A percentile compares a stretch with the other conserved stretches of the same genome.
These are phyloP conservation scores for Brachycybe producta DNA, from an alignment of 2,888 invertebrate genomes.

Conservation along the genomic window DNA sequence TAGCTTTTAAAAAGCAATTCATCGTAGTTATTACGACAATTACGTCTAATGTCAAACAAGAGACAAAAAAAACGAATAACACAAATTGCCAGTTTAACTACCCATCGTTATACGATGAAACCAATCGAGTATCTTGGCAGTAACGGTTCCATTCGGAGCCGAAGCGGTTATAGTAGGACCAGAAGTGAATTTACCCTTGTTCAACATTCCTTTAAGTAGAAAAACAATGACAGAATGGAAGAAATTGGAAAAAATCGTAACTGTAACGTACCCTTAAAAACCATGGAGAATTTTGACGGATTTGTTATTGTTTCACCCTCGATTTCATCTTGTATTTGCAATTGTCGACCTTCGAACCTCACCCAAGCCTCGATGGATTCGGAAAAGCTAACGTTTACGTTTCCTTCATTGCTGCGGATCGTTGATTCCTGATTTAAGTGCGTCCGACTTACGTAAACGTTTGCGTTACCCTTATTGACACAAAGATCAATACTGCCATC, in stretches of 20 bases:
- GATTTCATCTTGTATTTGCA: background rate
- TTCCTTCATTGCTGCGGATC: background rate
- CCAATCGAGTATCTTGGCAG: constrained; percentile 1
- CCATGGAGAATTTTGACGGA: background rate
- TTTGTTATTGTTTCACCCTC: background rate
- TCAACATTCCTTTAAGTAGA: constrained; percentile 3
- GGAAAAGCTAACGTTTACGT: background rate
- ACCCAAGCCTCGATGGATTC: background rate
- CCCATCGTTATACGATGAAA: background rate
- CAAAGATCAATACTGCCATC: constrained; percentile 15
- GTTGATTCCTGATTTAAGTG: background rate
- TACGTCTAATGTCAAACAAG: too few species aligned
- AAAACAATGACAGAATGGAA: background rate
- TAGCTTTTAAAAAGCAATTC: too few species aligned
- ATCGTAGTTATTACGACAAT: too few species aligned
- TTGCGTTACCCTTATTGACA: constrained; percentile 11
- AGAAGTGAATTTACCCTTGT: background rate
- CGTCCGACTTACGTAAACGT: constrained; percentile 12
- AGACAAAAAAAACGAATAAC: too few species aligned
- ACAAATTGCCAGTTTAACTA: too few species aligned
- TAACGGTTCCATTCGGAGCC: constrained; percentile 7
- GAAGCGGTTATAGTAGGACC: constrained; percentile 2
- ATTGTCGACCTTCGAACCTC: constrained; percentile 3
- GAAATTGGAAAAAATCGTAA: background rate
- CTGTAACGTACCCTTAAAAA: background rate